Evolutionary conservation across 2,888 invertebrate species (phyloP), one percentile per base, ranked within the genome.

Genomic region (Empis stercorea): DNA sequence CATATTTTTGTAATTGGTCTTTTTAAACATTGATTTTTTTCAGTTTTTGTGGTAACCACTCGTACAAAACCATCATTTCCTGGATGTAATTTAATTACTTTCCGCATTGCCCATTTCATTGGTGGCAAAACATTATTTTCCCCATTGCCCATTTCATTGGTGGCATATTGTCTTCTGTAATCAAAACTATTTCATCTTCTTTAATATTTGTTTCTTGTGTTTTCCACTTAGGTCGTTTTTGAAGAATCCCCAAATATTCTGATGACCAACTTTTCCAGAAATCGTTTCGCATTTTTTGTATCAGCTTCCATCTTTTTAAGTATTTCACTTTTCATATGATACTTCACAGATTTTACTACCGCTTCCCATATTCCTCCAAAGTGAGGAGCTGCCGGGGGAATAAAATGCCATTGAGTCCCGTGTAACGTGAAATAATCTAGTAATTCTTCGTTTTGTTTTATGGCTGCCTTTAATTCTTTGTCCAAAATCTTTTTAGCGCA

Each of bases 181-280:
- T 14, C 7, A 58, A 39, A 2, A 57, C 58, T 9, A 59, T 15
- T 30, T 50, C 48, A 27, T 49, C 47, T 4, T 48, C 23, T 20
- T 51, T 39, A 10, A 55, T 40, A 13, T 48, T 45, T 15, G 38
- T 37, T 10, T 41, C 23, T 4, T 36, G 10, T 13, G 37, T n/a
- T 4, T 30, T 38, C 58, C 56, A 58, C 46, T 59, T 57, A 10
- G 47, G 43, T 32, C 57, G 23, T 40, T 52, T 48, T 36, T 58
- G 56, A 4, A 59, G 53, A 10, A 44, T 42, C 10, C 38, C 15
- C 1, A 56, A 48, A 41, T 55, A 56, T 43, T 55, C 56, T 46
- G 44, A 46, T 27, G 45, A 41, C 51, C 52, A 56, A 30, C 45
- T 46, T 37, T 45, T 52, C 57, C 42, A 58, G 23, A 48, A 54